Evolutionary conservation across 2,113 vertebrate genomes (phyloP).

Genomic region (Ciconia maguari): DNA sequence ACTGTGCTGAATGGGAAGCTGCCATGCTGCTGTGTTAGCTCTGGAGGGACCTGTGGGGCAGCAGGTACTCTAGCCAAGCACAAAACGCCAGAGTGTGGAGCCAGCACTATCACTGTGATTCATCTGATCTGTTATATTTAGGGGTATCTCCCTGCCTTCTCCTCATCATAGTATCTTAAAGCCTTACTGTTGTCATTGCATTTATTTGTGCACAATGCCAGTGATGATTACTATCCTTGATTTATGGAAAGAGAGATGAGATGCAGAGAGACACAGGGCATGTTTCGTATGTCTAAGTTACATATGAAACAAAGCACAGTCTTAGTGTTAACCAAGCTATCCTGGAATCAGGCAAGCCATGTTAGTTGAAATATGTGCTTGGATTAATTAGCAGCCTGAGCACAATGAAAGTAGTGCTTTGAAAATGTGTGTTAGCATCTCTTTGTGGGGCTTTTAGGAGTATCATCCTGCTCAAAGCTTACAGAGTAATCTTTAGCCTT

Average conservation of each 20-base stretch:
- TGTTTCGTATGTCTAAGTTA: background rate
- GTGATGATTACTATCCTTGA: background rate
- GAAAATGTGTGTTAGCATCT: background rate
- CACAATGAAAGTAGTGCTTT: background rate
- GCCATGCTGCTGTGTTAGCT: background rate
- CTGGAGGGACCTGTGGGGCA: background rate
- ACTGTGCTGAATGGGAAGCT: background rate
- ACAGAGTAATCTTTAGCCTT: background rate
- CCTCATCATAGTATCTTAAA: background rate
- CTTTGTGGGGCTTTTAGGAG: background rate
- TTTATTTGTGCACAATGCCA: background rate
- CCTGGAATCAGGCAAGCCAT: background rate
- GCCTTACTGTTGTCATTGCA: background rate
- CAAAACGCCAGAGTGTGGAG: background rate
- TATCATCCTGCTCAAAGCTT: background rate
- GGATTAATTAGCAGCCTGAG: background rate
- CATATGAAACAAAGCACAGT: background rate
- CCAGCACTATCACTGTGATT: background rate
- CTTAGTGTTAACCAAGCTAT: background rate
- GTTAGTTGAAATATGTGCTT: background rate
- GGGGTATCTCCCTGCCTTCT: background rate
- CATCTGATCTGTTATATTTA: background rate
- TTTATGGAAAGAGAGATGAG: background rate
- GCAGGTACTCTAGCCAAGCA: background rate
- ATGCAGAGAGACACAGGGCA: background rate